Evolutionary conservation across 2,888 invertebrate species (phyloP).

Genomic region (Erebia ligea): DNA sequence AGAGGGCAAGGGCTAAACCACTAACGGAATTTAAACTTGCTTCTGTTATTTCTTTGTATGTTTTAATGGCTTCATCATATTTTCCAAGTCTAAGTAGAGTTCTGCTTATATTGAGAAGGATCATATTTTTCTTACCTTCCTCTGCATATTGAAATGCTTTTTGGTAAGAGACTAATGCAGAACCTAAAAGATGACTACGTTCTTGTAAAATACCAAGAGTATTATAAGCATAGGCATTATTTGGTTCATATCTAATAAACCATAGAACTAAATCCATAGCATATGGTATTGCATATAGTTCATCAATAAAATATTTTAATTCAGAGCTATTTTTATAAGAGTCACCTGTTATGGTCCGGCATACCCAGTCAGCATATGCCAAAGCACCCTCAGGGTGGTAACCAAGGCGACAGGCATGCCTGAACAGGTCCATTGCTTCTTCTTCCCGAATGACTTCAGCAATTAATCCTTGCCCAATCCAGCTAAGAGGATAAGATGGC

Average conservation of each 20-base stretch:
- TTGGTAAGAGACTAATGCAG: constrained; percentile 86
- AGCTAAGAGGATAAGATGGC: constrained; percentile 92
- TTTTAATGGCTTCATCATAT: constrained; percentile 86
- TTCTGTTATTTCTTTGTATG: constrained; percentile 86
- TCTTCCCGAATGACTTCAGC: constrained; percentile 91
- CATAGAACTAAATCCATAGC: constrained; percentile 91
- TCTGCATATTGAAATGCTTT: constrained; percentile 82
- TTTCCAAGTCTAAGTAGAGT: constrained; percentile 84
- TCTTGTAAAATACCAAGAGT: constrained; percentile 89
- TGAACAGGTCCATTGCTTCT: constrained; percentile 94
- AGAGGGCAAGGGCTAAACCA: constrained; percentile 90
- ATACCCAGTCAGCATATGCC: constrained; percentile 94
- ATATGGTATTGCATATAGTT: constrained; percentile 90
- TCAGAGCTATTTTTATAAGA: constrained; percentile 82
- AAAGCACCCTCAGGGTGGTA: constrained; percentile 91
- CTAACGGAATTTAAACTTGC: constrained; percentile 89
- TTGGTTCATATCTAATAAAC: constrained; percentile 85
- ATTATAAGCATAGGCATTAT: constrained; percentile 87
- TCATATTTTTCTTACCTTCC: constrained; percentile 73
- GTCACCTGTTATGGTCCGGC: constrained; percentile 84
- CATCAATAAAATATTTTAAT: constrained; percentile 88
- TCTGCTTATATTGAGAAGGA: constrained; percentile 89
- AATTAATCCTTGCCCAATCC: constrained; percentile 96
- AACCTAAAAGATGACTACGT: constrained; percentile 77
- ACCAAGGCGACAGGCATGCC: constrained; percentile 92